Percentiles rank a stretch among this genome's conserved stretches.
phyloP scores from a whole-genome alignment of 2,888 invertebrate species.

The Hydrotaea diabolus region DNA sequence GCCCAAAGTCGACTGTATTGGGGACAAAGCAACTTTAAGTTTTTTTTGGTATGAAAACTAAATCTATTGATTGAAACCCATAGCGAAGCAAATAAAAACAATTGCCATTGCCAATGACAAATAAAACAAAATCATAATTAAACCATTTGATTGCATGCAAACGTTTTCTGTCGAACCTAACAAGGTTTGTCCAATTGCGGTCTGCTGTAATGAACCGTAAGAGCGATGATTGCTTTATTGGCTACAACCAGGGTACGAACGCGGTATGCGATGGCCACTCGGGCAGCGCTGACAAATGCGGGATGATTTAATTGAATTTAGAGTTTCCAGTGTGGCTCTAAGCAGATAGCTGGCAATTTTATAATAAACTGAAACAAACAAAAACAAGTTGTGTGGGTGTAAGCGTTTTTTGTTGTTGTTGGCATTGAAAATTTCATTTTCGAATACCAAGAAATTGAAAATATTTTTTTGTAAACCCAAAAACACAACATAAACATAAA shows the following conservation, averaged over 20 bases:
- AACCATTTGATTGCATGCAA: slow-evolving; percentile 15
- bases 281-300: neutral
- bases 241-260: neutral
- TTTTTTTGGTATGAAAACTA: neutral
- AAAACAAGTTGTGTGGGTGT: neutral
- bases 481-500: neutral
- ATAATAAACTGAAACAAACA: neutral
- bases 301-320: neutral
- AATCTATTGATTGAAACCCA: neutral
- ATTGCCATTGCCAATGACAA: neutral
- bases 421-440: neutral
- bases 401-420: neutral
- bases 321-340: neutral
- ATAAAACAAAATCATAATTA: slow-evolving; percentile 21
- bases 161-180: neutral
- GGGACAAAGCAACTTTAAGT: neutral
- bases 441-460: neutral
- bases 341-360: neutral
- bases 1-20: too few relatives aligned
- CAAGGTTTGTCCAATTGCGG: neutral
- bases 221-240: neutral
- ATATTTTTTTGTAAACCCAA: too few relatives aligned
- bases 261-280: neutral
- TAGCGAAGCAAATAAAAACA: neutral
- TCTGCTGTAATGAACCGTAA: slow-evolving; percentile 12